Evolutionary conservation across 53 echinoderm and acorn worm species (phyloP), one percentile per base, ranked within the genome.

Genomic region (Glandiceps talaboti): DNA sequence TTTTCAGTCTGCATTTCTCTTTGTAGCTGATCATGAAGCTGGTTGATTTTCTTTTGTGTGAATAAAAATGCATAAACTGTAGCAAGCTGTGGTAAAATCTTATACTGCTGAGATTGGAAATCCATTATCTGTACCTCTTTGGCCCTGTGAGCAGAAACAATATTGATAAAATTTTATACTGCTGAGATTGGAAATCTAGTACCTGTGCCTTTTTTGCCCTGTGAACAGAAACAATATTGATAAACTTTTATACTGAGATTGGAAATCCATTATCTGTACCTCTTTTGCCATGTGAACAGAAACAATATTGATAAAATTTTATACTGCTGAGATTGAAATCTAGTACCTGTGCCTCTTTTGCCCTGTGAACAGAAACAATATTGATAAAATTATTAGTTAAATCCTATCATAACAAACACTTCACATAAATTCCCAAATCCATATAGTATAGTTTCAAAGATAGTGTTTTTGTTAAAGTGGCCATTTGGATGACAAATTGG

Each of bases 311-410:
- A 93, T 32, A 97, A 91, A 25, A 97, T 87, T 82, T 94, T 99
- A 79, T 99, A 93, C 76, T 93, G 99, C n/a, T n/a, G 79, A 91
- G 91, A 80, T 93, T 91, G 88, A 87, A 93, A 28, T 99, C 99
- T 28, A 99, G 73, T 31, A 99, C 88, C 86, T 89, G 89, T 0
- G 88, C 88, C 73, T 99, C 99, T 75, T 87, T 85, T 82, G 33
- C 85, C 12, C 92, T 92, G 79, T 79, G 84, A 31, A 30, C 6
- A 20, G 64, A 45, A 45, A 45, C n/a, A n/a, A n/a, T n/a, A n/a
- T n/a, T n/a, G n/a, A n/a, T n/a, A n/a, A n/a, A n/a, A n/a, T n/a
- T n/a, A n/a, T n/a, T n/a, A n/a, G n/a, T n/a, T n/a, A n/a, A n/a
- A n/a, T n/a, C n/a, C n/a, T n/a, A n/a, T n/a, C n/a, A n/a, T n/a